These are phyloP conservation scores for Holothuria leucospilota DNA, from an alignment of 53 echinoderm and acorn worm genomes.

Conservation along the genomic window DNA sequence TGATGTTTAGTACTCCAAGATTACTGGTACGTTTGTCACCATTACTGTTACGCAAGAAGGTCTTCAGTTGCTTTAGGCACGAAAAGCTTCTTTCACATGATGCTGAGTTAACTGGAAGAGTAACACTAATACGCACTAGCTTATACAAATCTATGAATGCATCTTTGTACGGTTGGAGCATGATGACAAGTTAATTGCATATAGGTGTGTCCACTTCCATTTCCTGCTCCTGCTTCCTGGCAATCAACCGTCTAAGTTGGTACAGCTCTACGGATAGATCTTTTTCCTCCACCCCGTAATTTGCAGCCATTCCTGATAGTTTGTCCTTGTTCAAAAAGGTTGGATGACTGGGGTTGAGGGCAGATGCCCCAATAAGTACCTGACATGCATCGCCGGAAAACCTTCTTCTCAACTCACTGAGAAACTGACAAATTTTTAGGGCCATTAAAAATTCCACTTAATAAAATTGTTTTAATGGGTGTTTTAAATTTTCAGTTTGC, in stretches of 20 bases:
- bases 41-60: no score
- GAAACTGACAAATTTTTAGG: no score
- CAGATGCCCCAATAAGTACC: conserved; percentile 37
- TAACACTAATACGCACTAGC: conserved; percentile 41
- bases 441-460: no score
- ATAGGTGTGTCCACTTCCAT: conserved; percentile 43
- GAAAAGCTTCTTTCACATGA: conserved; percentile 41
- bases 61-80: background rate
- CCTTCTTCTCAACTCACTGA: conserved; percentile 29
- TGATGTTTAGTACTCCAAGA: no score
- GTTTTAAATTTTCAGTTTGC: no score
- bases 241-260: conserved; percentile 26
- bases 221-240: conserved; percentile 41
- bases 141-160: conserved; percentile 35
- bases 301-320: conserved; percentile 40
- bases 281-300: conserved; percentile 23
- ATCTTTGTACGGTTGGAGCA: conserved; percentile 44
- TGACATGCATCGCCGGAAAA: conserved; percentile 30
- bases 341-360: conserved; percentile 39
- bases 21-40: no score
- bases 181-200: conserved; percentile 38
- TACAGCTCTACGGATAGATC: conserved; percentile 1
- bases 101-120: conserved; percentile 38
- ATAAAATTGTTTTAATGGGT: no score
- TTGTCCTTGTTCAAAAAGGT: conserved; percentile 43